Evolutionary conservation across 1,140 invertebrate species (phyloP).

Genomic region (Mactra quadrangularis): DNA sequence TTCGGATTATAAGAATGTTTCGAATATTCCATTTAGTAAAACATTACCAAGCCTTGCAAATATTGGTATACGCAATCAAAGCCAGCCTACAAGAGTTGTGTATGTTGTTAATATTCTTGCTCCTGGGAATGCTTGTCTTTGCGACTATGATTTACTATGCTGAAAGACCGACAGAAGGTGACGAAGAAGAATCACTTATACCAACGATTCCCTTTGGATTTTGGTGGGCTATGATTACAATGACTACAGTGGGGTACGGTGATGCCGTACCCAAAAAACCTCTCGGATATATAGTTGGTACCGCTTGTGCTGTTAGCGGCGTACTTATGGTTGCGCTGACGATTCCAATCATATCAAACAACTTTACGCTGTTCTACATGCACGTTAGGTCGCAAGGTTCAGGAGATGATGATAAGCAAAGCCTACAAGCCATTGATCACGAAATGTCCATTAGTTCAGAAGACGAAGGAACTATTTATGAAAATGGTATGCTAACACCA

Average conservation of each 20-base stretch:
- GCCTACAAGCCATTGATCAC: constrained; percentile 88
- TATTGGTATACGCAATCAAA: constrained; percentile 79
- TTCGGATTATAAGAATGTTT: constrained; percentile 80
- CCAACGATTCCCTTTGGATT: constrained; percentile 83
- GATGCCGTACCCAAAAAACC: constrained; percentile 79
- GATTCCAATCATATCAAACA: constrained; percentile 81
- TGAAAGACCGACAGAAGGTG: constrained; percentile 87
- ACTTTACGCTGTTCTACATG: constrained; percentile 81
- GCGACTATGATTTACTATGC: constrained; percentile 99
- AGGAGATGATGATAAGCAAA: constrained; percentile 67
- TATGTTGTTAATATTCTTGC: constrained; percentile 98
- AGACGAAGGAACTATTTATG: constrained; percentile 90
- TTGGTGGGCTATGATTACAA: constrained; percentile 86
- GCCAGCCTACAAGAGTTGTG: constrained; percentile 80
- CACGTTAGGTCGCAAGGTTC: constrained; percentile 75
- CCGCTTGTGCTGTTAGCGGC: constrained; percentile 76
- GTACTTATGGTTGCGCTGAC: constrained; percentile 79
- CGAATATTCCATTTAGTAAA: constrained; percentile 79
- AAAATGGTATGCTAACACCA: constrained; percentile 68
- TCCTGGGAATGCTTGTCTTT: constrained; percentile 98
- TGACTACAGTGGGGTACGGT: constrained; percentile 85
- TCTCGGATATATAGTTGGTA: constrained; percentile 85
- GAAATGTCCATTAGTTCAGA: constrained; percentile 97
- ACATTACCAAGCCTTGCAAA: constrained; percentile 78
- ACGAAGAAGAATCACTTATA: constrained; percentile 75